Evolutionary conservation across 1,140 invertebrate species (phyloP).

Genomic region (Ericerus pela): DNA sequence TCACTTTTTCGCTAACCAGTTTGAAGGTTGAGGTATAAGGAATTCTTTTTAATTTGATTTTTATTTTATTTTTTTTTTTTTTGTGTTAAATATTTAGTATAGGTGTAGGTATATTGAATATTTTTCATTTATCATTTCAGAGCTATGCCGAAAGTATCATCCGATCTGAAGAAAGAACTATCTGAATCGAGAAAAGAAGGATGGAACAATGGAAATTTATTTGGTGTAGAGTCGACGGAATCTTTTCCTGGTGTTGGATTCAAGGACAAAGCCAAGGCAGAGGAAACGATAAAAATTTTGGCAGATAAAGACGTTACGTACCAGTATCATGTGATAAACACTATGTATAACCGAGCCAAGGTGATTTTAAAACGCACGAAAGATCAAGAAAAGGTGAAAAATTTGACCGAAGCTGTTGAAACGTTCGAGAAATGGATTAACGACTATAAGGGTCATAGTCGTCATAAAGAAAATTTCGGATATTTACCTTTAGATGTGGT

Average conservation of each 20-base stretch:
- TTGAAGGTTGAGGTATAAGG: no score
- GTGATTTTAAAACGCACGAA: constrained; percentile 32
- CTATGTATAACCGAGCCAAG: constrained; percentile 30
- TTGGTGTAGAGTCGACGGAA: constrained; percentile 23
- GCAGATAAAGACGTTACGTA: constrained; percentile 31
- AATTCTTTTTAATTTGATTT: no score
- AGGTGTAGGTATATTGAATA: no score
- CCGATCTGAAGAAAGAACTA: constrained; percentile 23
- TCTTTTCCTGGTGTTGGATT: constrained; percentile 29
- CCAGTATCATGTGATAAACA: constrained; percentile 31
- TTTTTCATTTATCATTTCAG: no score
- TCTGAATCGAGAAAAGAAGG: constrained; percentile 13
- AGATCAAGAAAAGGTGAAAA: constrained; percentile 29
- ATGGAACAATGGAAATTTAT: constrained; percentile 23
- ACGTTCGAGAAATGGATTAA: constrained; percentile 32
- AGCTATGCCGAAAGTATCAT: constrained; percentile 28
- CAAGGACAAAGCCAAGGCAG: constrained; percentile 32
- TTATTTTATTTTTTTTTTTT: constrained; percentile 5
- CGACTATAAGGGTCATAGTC: constrained; percentile 29
- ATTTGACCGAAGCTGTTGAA: constrained; percentile 29
- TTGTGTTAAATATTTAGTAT: no score
- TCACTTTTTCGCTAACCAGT: not conserved
- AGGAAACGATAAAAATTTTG: constrained; percentile 29
- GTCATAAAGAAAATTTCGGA: constrained; percentile 30
- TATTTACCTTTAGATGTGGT: constrained; percentile 30